Percentiles rank a stretch among this genome's conserved stretches.
phyloP scores from a whole-genome alignment of 2,797 vertebrate genomes.

The Mus spretus region DNA sequence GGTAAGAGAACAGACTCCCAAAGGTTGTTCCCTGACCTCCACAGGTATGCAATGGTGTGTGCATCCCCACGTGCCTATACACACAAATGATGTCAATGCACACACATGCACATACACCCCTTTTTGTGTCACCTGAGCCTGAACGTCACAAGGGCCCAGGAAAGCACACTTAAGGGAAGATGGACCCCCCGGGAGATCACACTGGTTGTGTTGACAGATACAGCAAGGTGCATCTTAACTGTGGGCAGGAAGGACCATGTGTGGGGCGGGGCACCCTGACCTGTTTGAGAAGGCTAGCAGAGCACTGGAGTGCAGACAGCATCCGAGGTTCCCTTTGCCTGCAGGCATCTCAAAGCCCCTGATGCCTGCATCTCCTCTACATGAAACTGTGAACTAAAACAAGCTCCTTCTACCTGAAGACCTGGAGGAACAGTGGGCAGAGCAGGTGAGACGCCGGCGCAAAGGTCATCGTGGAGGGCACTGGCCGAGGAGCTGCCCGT shows the following conservation, averaged over 20 bases:
- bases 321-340: too few relatives aligned
- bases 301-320: not conserved
- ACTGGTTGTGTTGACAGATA: not conserved
- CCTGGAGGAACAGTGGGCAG: not conserved
- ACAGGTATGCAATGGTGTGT: not conserved
- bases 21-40: not conserved
- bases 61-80: not conserved
- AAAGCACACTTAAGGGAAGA: not conserved
- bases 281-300: not conserved
- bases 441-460: not conserved
- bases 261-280: not conserved
- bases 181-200: not conserved
- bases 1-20: too few relatives aligned
- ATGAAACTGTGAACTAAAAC: not conserved
- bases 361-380: not conserved
- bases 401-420: not conserved
- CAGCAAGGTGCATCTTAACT: not conserved
- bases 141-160: not conserved
- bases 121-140: not conserved
- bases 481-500: fast-evolving
- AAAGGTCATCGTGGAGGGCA: not conserved
- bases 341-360: not conserved
- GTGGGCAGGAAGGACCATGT: too few relatives aligned
- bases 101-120: not conserved
- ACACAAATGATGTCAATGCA: not conserved